These are phyloP conservation scores for Nyctereutes procyonoides DNA, from an alignment of 2,113 vertebrate genomes.

Conservation along the genomic window DNA sequence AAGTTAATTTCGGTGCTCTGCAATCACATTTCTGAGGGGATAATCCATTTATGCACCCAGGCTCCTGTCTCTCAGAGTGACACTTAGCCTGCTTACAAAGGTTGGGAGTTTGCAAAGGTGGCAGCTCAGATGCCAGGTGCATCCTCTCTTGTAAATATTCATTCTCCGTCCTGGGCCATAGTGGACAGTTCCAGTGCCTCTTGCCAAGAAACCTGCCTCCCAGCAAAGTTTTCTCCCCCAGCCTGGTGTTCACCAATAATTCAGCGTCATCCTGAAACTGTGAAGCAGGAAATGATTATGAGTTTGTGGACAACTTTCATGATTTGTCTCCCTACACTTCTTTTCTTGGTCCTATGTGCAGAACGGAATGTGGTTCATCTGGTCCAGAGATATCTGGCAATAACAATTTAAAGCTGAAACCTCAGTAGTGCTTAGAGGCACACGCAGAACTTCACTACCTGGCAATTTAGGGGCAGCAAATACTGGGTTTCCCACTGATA, in stretches of 20 bases:
- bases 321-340: background rate
- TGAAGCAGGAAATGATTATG: background rate
- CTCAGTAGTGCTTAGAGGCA: background rate
- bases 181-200: background rate
- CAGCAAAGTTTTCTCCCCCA: background rate
- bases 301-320: background rate
- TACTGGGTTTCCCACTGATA: background rate
- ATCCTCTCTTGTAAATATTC: background rate
- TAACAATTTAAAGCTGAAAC: background rate
- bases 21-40: background rate
- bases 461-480: background rate
- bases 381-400: background rate
- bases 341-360: background rate
- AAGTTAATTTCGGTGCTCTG: conserved; percentile 18
- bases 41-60: background rate
- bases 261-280: background rate
- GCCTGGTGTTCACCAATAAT: background rate
- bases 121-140: background rate
- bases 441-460: background rate
- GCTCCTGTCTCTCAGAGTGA: background rate
- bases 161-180: background rate
- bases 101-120: conserved; percentile 5
- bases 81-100: background rate
- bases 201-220: background rate
- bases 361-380: background rate